phyloP scores from a whole-genome alignment of 2,888 invertebrate species.

The Pristionchus arcanus region DNA sequence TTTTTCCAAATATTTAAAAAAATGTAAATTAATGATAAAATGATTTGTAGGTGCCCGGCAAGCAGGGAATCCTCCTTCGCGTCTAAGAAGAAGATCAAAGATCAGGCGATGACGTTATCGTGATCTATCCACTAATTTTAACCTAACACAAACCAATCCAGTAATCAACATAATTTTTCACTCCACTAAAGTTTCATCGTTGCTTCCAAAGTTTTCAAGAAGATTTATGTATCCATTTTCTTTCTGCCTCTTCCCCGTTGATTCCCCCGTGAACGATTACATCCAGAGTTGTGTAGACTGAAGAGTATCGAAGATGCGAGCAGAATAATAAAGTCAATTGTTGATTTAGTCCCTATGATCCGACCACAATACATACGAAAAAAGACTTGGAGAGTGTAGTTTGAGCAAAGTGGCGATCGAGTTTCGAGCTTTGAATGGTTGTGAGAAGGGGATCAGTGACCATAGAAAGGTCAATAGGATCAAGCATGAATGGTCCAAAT shows the following conservation, averaged over 20 bases:
- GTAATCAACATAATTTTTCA: background rate
- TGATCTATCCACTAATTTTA: background rate
- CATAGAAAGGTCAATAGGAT: background rate
- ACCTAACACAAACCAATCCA: background rate
- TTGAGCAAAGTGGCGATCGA: background rate
- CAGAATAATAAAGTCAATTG: conserved; percentile 47
- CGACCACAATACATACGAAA: conserved; percentile 11
- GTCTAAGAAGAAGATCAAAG: conserved; percentile 58
- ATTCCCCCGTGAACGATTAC: background rate
- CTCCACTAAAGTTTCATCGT: conserved; percentile 6
- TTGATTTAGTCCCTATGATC: background rate
- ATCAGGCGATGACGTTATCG: background rate
- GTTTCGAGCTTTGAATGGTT: conserved; percentile 25
- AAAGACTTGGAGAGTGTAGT: conserved; percentile 30
- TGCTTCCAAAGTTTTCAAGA: conserved; percentile 42
- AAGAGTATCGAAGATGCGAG: conserved; percentile 44
- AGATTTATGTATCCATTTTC: background rate
- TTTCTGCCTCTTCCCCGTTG: conserved; percentile 41
- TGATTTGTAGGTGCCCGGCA: conserved; percentile 58
- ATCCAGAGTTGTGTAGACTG: conserved; percentile 48
- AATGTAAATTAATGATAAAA: background rate
- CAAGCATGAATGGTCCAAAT: background rate
- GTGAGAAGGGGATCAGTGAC: conserved; percentile 4
- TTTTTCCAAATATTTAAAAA: background rate
- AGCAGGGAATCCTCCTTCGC: conserved; percentile 66